phyloP scores from a whole-genome alignment of 2,888 invertebrate species.

The Ichneumon xanthorius region DNA sequence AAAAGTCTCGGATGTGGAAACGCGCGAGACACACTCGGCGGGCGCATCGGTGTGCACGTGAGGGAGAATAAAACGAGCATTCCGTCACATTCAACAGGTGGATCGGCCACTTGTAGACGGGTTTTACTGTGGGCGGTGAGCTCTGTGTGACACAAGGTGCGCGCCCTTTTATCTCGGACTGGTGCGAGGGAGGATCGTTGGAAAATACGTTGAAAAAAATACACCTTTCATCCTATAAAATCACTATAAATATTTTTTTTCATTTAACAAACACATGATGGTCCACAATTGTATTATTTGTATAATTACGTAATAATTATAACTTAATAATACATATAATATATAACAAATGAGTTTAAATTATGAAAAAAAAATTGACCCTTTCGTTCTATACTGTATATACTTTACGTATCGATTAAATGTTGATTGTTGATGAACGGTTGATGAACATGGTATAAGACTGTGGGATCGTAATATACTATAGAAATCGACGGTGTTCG shows the following conservation, averaged over 20 bases:
- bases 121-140: slow-evolving; percentile 57
- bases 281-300: no score
- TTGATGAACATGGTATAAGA: slow-evolving; percentile 12
- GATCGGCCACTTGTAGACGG: slow-evolving; percentile 60
- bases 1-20: slow-evolving; percentile 64
- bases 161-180: slow-evolving; percentile 20
- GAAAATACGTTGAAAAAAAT: slow-evolving; percentile 25
- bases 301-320: neutral
- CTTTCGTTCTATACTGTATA: neutral
- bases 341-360: no score
- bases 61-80: slow-evolving; percentile 69
- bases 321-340: no score
- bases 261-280: no score
- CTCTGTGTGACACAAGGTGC: slow-evolving; percentile 8
- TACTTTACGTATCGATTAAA: neutral
- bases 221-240: neutral
- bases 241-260: neutral
- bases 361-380: neutral
- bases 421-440: slow-evolving; percentile 6
- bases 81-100: slow-evolving; percentile 75
- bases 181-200: slow-evolving; percentile 28
- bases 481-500: slow-evolving; percentile 52
- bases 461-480: slow-evolving; percentile 4
- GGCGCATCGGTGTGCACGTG: slow-evolving; percentile 23
- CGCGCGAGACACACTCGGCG: slow-evolving; percentile 54